Conservation (phyloP, 2,888 invertebrate species). For the Endotricha flammealis region DNA sequence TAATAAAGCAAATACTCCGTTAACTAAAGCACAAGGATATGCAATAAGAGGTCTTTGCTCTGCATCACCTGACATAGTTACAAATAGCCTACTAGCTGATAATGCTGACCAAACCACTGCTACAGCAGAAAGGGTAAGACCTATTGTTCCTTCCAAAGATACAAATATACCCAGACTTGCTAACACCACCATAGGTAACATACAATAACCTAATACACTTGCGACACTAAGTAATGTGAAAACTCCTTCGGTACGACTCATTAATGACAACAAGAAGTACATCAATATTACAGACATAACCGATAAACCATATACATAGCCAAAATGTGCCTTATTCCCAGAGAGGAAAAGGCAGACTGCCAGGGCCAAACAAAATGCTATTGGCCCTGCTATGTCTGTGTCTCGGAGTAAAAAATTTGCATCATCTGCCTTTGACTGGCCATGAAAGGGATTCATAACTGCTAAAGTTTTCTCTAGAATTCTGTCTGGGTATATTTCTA, state of each 20-base stretch:
- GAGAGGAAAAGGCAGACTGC: slow-evolving; percentile 83
- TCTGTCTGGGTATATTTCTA: slow-evolving; percentile 93
- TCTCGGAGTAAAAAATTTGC: slow-evolving; percentile 87
- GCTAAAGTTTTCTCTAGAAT: slow-evolving; percentile 93
- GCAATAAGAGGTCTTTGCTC: slow-evolving; percentile 92
- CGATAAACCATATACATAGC: slow-evolving; percentile 96
- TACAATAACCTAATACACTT: slow-evolving; percentile 94
- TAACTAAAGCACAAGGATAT: slow-evolving; percentile 95
- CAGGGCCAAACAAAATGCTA: slow-evolving; percentile 89
- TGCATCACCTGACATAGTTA: slow-evolving; percentile 91
- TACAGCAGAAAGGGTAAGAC: slow-evolving; percentile 81
- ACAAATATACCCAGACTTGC: slow-evolving; percentile 88
- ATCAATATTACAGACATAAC: slow-evolving; percentile 93
- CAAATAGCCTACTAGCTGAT: slow-evolving; percentile 95
- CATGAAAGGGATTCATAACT: slow-evolving; percentile 90
- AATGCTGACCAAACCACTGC: slow-evolving; percentile 93
- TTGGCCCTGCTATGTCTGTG: slow-evolving; percentile 94
- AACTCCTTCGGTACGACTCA: slow-evolving; percentile 83
- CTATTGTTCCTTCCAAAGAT: slow-evolving; percentile 84
- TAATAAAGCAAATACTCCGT: slow-evolving; percentile 94
- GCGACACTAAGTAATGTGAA: slow-evolving; percentile 89
- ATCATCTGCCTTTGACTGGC: slow-evolving; percentile 84
- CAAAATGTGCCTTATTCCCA: slow-evolving; percentile 91
- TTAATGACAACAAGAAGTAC: slow-evolving; percentile 90
- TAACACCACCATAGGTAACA: slow-evolving; percentile 93